Base-by-base conservation (phyloP, 2,888 invertebrate genomes). In the Holacanthella duospinosa region DNA sequence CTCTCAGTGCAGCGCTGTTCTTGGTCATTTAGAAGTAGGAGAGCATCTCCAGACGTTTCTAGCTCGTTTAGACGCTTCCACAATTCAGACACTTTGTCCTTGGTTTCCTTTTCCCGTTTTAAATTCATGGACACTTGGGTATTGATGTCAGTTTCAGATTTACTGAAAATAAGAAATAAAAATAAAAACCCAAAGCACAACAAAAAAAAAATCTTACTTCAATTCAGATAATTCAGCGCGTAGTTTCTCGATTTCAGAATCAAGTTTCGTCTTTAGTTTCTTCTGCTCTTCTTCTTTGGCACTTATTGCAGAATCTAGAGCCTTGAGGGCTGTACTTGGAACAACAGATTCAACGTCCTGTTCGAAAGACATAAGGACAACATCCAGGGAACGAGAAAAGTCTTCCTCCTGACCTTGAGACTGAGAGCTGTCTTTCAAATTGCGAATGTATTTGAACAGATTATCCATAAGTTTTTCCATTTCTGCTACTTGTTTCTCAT, bases 21-120 rank as follows among this genome's bases (percentile, higher is more conserved):
- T 76, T 93, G 93, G 24, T 91, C 89, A 80, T 91, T 89, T 76
- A 93, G 59, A 25, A 69, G 9, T 6, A 60, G 65, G 2, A 72
- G 59, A 4, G 55, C 44, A 36, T 68, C 70, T 21, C 64, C 65
- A 4, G 70, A 70, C 24, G 65, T 63, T 29, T 68, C 71, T 43
- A 72, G 62, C 2, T 60, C 81, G 27, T 77, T 77, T 56, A 89
- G 82, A 71, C 85, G 82, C 55, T 78, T 77, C 65, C 82, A 82
- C 43, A 82, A 76, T 69, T 82, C 80, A 1, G 77, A 75, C 0
- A 82, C 78, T 68, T 87, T 84, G 44, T 78, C 78, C 71, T 83
- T 82, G 54, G 80, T 80, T 44, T 83, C 80, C 25, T 75, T 74
- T 25, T 83, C 79, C 71, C 84, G 83, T 6, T 79, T 77, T 62